A percentile compares a stretch with the other conserved stretches of the same genome.
Conservation (phyloP, 2,113 vertebrate species). For the Ictalurus punctatus region DNA sequence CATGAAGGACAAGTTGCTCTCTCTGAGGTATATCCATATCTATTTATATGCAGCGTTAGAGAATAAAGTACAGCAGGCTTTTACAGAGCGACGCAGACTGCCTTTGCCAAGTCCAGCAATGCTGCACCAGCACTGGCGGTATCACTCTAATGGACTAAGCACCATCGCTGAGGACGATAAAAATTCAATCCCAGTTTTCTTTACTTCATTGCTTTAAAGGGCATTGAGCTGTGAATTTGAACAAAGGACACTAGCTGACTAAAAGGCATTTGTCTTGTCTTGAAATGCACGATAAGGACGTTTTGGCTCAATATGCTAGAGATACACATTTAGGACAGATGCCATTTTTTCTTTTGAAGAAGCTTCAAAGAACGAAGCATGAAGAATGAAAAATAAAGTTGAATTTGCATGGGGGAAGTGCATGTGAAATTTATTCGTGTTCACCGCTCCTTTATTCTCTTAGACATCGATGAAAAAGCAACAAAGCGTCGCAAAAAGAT, state of each 20-base stretch:
- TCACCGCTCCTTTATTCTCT: background rate
- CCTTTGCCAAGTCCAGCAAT: background rate
- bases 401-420: conserved; percentile 10
- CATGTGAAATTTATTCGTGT: background rate
- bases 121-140: background rate
- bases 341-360: conserved; percentile 45
- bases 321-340: background rate
- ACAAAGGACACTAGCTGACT: conserved; percentile 21
- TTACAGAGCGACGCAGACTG: background rate
- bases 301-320: conserved; percentile 9
- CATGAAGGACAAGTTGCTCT: background rate
- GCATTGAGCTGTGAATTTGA: background rate
- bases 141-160: conserved; percentile 9
- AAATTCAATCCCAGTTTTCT: conserved; percentile 26
- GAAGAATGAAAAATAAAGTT: conserved; percentile 14
- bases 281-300: conserved; percentile 39
- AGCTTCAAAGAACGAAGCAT: conserved; percentile 40
- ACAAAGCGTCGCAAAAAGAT: background rate
- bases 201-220: conserved; percentile 28
- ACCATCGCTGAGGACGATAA: background rate
- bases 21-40: background rate
- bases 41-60: background rate
- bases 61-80: conserved; percentile 13
- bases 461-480: conserved; percentile 2
- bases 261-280: conserved; percentile 6